Evolutionary conservation across 2,797 vertebrate genomes (phyloP).

Genomic region (Oophaga sylvatica): DNA sequence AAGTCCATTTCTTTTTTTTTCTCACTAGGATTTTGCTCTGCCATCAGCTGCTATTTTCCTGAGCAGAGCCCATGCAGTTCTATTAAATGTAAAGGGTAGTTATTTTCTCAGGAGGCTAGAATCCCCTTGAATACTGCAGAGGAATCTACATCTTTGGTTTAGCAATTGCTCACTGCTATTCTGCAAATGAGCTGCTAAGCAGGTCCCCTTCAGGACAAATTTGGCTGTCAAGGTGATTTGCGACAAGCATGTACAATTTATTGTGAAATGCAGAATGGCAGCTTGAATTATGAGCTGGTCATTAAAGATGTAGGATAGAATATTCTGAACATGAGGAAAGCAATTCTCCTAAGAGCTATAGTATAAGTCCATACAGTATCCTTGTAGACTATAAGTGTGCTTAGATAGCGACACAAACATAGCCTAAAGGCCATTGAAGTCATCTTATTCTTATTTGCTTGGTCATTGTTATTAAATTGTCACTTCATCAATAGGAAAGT

Average conservation of each 20-base stretch:
- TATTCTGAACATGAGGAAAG: background rate
- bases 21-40: conserved; percentile 7
- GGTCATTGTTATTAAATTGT: too few species aligned
- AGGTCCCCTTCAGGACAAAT: conserved; percentile 29
- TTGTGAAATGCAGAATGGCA: conserved; percentile 1
- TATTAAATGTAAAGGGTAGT: conserved; percentile 31
- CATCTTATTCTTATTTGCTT: too few species aligned
- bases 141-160: conserved; percentile 26
- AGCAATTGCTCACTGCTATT: conserved; percentile 18
- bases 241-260: background rate
- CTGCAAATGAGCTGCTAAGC: conserved; percentile 22
- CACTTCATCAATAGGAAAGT: too few species aligned
- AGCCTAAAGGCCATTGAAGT: too few species aligned
- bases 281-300: background rate
- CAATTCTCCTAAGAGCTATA: background rate
- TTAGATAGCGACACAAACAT: background rate
- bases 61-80: conserved; percentile 30
- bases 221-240: conserved; percentile 45
- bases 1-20: conserved; percentile 18
- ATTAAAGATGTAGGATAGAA: background rate
- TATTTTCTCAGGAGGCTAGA: conserved; percentile 44
- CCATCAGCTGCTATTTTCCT: conserved; percentile 45
- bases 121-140: conserved; percentile 11
- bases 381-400: background rate
- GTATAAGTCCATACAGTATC: background rate